phyloP scores from a whole-genome alignment of 2,888 invertebrate species.

The Heteromurus nitidus region DNA sequence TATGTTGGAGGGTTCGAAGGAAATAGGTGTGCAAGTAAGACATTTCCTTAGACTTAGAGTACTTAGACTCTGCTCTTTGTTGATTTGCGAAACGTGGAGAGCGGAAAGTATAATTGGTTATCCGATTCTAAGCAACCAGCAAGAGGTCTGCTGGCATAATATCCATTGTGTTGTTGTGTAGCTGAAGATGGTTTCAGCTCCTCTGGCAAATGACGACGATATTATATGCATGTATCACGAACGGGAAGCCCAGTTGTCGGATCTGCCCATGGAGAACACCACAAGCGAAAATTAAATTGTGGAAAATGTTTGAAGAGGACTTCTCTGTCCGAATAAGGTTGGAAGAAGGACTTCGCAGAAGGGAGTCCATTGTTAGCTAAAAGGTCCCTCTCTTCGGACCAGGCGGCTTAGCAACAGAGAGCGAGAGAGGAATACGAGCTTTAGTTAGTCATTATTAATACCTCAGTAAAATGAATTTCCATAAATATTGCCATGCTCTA shows the following conservation, averaged over 20 bases:
- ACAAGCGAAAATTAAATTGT: not conserved
- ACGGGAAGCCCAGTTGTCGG: not conserved
- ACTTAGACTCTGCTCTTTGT: no score
- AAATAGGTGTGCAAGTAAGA: no score
- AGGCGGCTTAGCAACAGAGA: not conserved
- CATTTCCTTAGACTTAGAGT: no score
- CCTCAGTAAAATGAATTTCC: constrained; percentile 12
- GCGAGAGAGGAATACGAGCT: not conserved
- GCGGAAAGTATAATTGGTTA: no score
- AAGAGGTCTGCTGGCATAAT: no score
- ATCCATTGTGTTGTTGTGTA: no score
- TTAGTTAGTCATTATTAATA: constrained; percentile 1
- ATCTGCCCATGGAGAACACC: not conserved
- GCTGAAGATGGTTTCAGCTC: no score
- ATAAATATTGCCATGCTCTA: constrained; percentile 24
- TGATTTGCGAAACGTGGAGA: no score
- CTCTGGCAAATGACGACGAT: no score
- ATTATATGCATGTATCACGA: not conserved
- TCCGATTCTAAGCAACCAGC: no score
- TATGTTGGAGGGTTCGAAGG: no score
- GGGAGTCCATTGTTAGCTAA: not conserved
- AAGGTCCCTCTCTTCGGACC: not conserved
- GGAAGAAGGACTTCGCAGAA: constrained; percentile 3
- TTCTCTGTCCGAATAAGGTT: not conserved
- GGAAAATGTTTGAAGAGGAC: not conserved